Evolutionary conservation across 2,113 vertebrate species (phyloP).

Genomic region (Eurystomus gularis): DNA sequence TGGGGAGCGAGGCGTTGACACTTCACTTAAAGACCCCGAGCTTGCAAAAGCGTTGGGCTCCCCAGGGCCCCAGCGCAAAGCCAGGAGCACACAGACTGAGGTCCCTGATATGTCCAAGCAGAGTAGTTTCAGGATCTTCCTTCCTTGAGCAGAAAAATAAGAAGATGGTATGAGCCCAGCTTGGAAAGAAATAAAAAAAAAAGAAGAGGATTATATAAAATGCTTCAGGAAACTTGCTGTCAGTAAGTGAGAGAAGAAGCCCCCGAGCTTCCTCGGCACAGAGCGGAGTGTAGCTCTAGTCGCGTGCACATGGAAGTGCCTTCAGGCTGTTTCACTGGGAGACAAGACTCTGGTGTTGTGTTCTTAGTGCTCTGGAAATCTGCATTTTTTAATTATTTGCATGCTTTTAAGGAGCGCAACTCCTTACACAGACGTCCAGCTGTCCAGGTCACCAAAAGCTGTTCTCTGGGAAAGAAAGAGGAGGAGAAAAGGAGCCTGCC

Average conservation of each 20-base stretch:
- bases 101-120: neutral
- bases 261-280: neutral
- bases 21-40: neutral
- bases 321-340: neutral
- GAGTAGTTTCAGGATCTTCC: neutral
- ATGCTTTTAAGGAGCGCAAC: neutral
- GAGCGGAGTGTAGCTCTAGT: fast-evolving
- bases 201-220: too few relatives aligned
- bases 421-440: neutral
- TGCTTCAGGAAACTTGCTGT: neutral
- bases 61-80: neutral
- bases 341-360: too few relatives aligned
- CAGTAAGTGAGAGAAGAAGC: neutral
- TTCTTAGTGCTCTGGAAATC: too few relatives aligned
- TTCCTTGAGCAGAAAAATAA: neutral
- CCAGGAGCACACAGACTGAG: neutral
- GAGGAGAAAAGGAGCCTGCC: neutral
- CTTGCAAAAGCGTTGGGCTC: neutral
- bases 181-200: too few relatives aligned
- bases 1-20: too few relatives aligned
- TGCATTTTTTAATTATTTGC: neutral
- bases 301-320: neutral
- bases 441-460: neutral
- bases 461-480: neutral
- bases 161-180: neutral